Evolutionary conservation across 1,140 invertebrate species (phyloP).

Genomic region (Paracyclopina nana): DNA sequence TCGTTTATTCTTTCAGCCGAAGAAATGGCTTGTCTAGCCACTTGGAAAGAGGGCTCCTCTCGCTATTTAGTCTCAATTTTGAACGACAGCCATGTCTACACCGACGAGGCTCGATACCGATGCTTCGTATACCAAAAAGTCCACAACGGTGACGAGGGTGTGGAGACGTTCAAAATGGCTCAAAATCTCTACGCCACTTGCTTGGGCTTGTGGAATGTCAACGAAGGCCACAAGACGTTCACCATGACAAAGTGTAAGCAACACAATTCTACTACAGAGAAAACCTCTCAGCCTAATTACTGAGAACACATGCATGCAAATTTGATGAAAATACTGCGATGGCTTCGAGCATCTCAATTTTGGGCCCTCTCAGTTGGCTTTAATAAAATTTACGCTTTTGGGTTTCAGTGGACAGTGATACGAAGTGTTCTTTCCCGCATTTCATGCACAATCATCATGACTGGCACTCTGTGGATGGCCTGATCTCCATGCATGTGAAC

Average conservation of each 20-base stretch:
- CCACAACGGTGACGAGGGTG: background rate
- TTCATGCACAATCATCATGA: conserved; percentile 8
- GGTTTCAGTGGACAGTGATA: conserved; percentile 8
- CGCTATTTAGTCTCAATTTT: conserved; percentile 43
- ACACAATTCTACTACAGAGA: no score
- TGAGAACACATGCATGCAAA: no score
- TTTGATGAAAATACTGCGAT: no score
- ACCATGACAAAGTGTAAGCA: conserved; percentile 10
- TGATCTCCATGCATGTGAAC: background rate
- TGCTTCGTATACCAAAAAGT: conserved; percentile 15
- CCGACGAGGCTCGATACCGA: conserved; percentile 11
- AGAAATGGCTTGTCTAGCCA: conserved; percentile 59
- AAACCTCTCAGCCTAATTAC: no score
- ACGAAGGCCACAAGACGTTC: conserved; percentile 8
- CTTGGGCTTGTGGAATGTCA: conserved; percentile 2
- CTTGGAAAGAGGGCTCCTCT: conserved; percentile 71
- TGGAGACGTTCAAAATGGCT: conserved; percentile 11
- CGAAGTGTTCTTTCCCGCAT: conserved; percentile 4
- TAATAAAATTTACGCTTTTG: background rate
- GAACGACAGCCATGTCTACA: conserved; percentile 12
- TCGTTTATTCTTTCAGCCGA: conserved; percentile 44
- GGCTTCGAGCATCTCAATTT: no score
- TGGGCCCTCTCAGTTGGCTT: background rate
- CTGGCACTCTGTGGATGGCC: conserved; percentile 4
- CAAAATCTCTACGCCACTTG: conserved; percentile 2